These are phyloP conservation scores for Orthosia incerta DNA, from an alignment of 2,888 invertebrate species.

Conservation along the genomic window DNA sequence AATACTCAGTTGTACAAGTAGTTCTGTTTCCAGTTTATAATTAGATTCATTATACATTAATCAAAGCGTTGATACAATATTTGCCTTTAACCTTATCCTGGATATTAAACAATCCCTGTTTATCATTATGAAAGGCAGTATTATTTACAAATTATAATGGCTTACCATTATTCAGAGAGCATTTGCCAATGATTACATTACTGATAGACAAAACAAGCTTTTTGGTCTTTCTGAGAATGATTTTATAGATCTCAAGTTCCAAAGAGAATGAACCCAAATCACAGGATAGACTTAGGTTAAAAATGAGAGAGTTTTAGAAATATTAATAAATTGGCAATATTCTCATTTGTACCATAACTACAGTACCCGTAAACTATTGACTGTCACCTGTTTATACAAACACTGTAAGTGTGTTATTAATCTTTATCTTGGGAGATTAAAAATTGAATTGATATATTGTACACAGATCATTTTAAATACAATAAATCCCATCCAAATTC, in stretches of 20 bases:
- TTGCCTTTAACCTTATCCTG: not conserved
- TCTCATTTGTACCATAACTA: not conserved
- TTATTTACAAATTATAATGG: slow-evolving; percentile 6
- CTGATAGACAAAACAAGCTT: not conserved
- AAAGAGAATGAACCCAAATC: slow-evolving; percentile 15
- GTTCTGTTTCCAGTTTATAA: slow-evolving; percentile 5
- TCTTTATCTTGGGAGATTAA: too few relatives aligned
- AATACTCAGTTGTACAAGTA: not conserved
- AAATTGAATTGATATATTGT: too few relatives aligned
- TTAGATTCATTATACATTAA: not conserved
- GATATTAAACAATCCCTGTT: slow-evolving; percentile 32
- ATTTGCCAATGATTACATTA: not conserved
- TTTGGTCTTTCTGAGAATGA: slow-evolving; percentile 1
- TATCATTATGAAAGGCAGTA: slow-evolving; percentile 21
- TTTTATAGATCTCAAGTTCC: not conserved
- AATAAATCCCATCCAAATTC: too few relatives aligned
- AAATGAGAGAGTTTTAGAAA: not conserved
- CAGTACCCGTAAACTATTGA: not conserved
- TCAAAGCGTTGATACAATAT: slow-evolving; percentile 1
- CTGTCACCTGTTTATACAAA: too few relatives aligned
- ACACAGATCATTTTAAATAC: too few relatives aligned
- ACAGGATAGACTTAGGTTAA: not conserved
- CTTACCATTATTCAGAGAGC: not conserved
- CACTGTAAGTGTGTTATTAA: too few relatives aligned
- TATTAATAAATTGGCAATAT: too few relatives aligned